Conservation (phyloP, 2,113 vertebrate genomes). For the Spea bombifrons region DNA sequence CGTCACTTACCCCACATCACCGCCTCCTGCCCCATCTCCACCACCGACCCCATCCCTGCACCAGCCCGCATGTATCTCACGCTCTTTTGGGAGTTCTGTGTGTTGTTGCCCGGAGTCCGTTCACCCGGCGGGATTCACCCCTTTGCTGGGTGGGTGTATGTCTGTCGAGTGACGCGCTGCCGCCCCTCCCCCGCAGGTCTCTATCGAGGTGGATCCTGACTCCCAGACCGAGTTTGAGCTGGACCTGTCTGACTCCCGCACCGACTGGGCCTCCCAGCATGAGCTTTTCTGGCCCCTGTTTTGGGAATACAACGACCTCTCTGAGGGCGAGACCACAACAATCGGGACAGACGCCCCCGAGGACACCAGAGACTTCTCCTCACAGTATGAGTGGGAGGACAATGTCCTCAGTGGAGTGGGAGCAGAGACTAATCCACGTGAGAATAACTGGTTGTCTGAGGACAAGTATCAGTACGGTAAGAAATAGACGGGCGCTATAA, state of each 20-base stretch:
- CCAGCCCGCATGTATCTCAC: too few relatives aligned
- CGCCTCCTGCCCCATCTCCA: too few relatives aligned
- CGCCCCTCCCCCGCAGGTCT: slow-evolving; percentile 67
- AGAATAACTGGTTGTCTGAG: slow-evolving; percentile 73
- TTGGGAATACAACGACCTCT: slow-evolving; percentile 76
- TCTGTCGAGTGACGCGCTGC: neutral
- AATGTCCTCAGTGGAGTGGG: slow-evolving; percentile 74
- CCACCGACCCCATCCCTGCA: too few relatives aligned
- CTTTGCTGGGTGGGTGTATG: too few relatives aligned
- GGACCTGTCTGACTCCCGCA: slow-evolving; percentile 77
- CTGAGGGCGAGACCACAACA: slow-evolving; percentile 64
- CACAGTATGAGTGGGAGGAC: slow-evolving; percentile 79
- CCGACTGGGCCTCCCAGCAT: slow-evolving; percentile 74
- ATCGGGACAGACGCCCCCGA: slow-evolving; percentile 52
- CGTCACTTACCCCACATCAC: too few relatives aligned
- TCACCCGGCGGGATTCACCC: too few relatives aligned
- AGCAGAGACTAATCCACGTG: slow-evolving; percentile 71
- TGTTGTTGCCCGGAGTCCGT: too few relatives aligned
- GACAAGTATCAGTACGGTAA: slow-evolving; percentile 74
- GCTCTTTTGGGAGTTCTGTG: too few relatives aligned
- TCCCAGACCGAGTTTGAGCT: slow-evolving; percentile 83
- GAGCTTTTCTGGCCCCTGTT: slow-evolving; percentile 88
- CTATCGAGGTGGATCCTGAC: slow-evolving; percentile 83
- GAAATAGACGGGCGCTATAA: slow-evolving; percentile 32
- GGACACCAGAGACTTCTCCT: slow-evolving; percentile 67